Percentiles rank a stretch among this genome's conserved stretches.
Evolutionary conservation across 2,113 vertebrate species (phyloP).

Genomic region (Ctenodactylus gundi): DNA sequence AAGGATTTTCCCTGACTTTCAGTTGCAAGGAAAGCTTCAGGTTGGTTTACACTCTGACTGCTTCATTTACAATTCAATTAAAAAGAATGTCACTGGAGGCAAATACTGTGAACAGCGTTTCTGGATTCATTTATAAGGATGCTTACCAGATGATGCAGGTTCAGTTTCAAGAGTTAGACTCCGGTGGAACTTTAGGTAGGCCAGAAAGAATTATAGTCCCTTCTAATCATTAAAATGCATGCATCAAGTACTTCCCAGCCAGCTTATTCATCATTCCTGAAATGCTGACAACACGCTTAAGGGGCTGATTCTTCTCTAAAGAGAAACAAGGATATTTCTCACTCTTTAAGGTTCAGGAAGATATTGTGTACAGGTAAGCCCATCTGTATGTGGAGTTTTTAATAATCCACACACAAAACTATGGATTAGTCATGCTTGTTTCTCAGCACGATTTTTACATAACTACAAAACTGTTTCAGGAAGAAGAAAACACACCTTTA

Average conservation of each 20-base stretch:
- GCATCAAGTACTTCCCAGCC: slow-evolving; percentile 64
- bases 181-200: slow-evolving; percentile 67
- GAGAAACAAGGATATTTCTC: not conserved
- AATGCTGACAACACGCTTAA: slow-evolving; percentile 60
- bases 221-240: slow-evolving; percentile 76
- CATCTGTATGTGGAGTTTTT: not conserved
- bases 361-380: not conserved
- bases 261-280: slow-evolving; percentile 73
- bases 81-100: slow-evolving; percentile 74
- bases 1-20: slow-evolving; percentile 50
- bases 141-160: slow-evolving; percentile 68
- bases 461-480: not conserved
- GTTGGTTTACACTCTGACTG: slow-evolving; percentile 72
- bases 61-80: slow-evolving; percentile 83
- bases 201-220: slow-evolving; percentile 66
- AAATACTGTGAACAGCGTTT: slow-evolving; percentile 77
- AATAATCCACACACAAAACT: not conserved
- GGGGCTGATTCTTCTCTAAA: slow-evolving; percentile 39
- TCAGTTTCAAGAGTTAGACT: slow-evolving; percentile 73
- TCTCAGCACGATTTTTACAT: not conserved
- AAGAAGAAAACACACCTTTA: not conserved
- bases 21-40: not conserved
- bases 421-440: slow-evolving; percentile 8
- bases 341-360: not conserved
- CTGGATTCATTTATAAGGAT: slow-evolving; percentile 79